Evolutionary conservation across 2,888 invertebrate genomes (phyloP).

Genomic region (Hirtodrosophila duncani): DNA sequence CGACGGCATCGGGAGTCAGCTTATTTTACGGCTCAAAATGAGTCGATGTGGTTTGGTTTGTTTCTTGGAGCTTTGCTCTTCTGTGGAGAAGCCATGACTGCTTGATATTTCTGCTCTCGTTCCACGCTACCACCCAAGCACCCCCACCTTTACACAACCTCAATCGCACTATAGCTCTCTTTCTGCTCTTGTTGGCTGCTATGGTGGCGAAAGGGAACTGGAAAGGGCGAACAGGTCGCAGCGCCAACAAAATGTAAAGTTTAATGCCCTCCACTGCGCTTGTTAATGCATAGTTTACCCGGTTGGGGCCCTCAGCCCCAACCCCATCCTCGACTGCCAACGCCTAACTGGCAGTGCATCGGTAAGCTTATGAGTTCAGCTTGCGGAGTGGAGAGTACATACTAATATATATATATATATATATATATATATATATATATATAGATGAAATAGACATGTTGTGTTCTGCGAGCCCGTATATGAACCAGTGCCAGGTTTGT

Average conservation of each 20-base stretch:
- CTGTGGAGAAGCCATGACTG: no score
- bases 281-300: conserved; percentile 11
- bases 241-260: conserved; percentile 28
- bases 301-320: conserved; percentile 2
- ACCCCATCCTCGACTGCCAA: not conserved
- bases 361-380: conserved; percentile 2
- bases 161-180: conserved; percentile 6
- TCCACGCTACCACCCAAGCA: no score
- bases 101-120: not conserved
- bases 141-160: no score
- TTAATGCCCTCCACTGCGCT: conserved; percentile 30
- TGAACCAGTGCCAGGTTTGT: no score
- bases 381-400: conserved; percentile 1
- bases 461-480: no score
- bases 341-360: not conserved
- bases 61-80: no score
- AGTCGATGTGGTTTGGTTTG: no score
- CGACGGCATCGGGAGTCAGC: no score
- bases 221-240: conserved; percentile 3
- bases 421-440: not conserved
- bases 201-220: not conserved
- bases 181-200: conserved; percentile 14
- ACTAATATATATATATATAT: not conserved
- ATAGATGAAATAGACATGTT: no score
- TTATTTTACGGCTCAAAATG: no score